Evolutionary conservation across 1,140 invertebrate species (phyloP), one percentile per base, ranked within the genome.

Genomic region (Drosophila aff.): DNA sequence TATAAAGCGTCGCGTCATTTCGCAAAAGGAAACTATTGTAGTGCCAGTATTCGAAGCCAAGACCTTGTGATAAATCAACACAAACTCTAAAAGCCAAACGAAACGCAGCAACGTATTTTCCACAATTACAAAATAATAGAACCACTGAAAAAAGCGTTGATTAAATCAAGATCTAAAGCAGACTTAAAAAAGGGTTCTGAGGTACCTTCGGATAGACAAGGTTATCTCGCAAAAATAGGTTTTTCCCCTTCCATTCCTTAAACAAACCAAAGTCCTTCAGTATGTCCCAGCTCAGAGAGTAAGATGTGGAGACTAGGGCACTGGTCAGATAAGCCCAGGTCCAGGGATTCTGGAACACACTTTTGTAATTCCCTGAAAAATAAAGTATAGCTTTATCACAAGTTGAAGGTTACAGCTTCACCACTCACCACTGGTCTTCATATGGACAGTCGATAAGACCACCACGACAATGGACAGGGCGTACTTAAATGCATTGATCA

Each of bases 251-350:
- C 64, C 95, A 96, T 50, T 95, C 95, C 85, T 97, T 96, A 62
- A 99, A 96, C n/a, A 99, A 93, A 10, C 98, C 98, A 97, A 98
- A 99, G 94, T 99, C 98, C 96, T 98, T 97, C 91, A 97, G 97
- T 10, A 99, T 95, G 93, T 99, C 98, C 98, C 98, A 99, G 1
- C 95, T 95, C 76, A 97, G 96, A 0, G 96, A 96, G 91, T 98
- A 98, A 33, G 95, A 94, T 0, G 97, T 96, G 96, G 23, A 97
- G 85, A 97, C 85, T 26, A 95, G 94, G 5, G 95, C 94, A 2
- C 94, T 93, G 15, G 96, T 93, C 95, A 86, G 3, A 52, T 96
- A 97, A 44, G 95, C 82, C 93, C 97, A 97, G 58, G 97, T 94
- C 93, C 95, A 97, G 16, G 96, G 96, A 93, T 97, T 97, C 46